Evolutionary conservation across 2,797 vertebrate genomes (phyloP).

Genomic region (Halcyon leucocephala): DNA sequence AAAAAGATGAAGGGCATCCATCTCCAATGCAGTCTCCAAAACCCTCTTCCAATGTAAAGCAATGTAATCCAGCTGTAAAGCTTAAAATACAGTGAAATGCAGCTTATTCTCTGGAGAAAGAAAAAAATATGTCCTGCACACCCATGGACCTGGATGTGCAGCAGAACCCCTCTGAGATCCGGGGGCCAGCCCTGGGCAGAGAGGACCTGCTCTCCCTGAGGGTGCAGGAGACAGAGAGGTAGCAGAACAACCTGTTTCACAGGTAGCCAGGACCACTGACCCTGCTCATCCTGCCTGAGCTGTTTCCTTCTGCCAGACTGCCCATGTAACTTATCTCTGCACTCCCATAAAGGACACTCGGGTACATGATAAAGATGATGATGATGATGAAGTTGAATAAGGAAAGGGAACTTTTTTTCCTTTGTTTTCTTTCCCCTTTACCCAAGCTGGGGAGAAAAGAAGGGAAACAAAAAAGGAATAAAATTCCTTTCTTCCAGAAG

Average conservation of each 20-base stretch:
- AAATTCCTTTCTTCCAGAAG: not conserved
- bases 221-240: not conserved
- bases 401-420: not conserved
- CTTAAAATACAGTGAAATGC: not conserved
- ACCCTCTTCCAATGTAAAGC: accelerated
- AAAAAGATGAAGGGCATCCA: not conserved
- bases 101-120: not conserved
- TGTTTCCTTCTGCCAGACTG: not conserved
- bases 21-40: not conserved
- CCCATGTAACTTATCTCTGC: not conserved
- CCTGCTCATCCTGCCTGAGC: not conserved
- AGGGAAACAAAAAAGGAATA: not conserved
- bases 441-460: not conserved
- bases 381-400: not conserved
- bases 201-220: not conserved
- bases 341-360: accelerated
- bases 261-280: not conserved
- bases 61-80: not conserved
- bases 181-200: not conserved
- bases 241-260: not conserved
- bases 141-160: not conserved
- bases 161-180: not conserved
- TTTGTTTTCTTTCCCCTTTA: not conserved
- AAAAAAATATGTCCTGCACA: not conserved
- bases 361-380: not conserved